Percentiles rank a stretch among this genome's conserved stretches.
Evolutionary conservation across 35 echinoderm and acorn worm genomes (phyloP).

Genomic region (Stichopus chloronotus): DNA sequence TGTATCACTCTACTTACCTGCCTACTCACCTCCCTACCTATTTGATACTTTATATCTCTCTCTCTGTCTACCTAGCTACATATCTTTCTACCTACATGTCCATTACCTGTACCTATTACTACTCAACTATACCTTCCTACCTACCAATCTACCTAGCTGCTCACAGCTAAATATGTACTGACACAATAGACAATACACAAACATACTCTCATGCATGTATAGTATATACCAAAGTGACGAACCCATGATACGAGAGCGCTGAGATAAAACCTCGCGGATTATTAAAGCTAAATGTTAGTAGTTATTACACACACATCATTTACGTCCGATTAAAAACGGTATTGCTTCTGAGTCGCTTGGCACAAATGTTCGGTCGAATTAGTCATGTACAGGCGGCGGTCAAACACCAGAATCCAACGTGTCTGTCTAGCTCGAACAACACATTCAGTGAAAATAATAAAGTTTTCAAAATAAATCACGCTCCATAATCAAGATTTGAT

Average conservation of each 20-base stretch:
- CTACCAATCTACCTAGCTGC: too few relatives aligned
- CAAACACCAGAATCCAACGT: conserved; percentile 20
- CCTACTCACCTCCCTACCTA: too few relatives aligned
- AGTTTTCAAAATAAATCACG: conserved; percentile 56
- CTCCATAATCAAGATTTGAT: conserved; percentile 46
- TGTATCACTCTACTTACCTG: too few relatives aligned
- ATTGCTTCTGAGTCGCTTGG: neutral
- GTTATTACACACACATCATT: conserved; percentile 45
- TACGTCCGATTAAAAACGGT: conserved; percentile 16
- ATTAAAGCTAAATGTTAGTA: conserved; percentile 45
- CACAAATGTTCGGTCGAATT: conserved; percentile 42
- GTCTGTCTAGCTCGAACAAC: conserved; percentile 7
- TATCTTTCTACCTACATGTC: too few relatives aligned
- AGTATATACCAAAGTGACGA: too few relatives aligned
- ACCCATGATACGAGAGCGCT: neutral
- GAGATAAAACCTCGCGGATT: neutral
- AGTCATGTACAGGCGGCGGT: conserved; percentile 39
- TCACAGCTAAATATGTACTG: too few relatives aligned
- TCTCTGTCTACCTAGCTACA: too few relatives aligned
- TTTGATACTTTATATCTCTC: too few relatives aligned
- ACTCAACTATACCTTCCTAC: too few relatives aligned
- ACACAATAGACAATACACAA: too few relatives aligned
- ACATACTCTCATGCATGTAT: too few relatives aligned
- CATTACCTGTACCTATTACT: too few relatives aligned
- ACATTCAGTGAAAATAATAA: conserved; percentile 53